Percentiles rank a stretch among this genome's conserved stretches.
These are phyloP conservation scores for Ceratosolen solmsi DNA, from an alignment of 1,140 invertebrate species.

Conservation along the genomic window DNA sequence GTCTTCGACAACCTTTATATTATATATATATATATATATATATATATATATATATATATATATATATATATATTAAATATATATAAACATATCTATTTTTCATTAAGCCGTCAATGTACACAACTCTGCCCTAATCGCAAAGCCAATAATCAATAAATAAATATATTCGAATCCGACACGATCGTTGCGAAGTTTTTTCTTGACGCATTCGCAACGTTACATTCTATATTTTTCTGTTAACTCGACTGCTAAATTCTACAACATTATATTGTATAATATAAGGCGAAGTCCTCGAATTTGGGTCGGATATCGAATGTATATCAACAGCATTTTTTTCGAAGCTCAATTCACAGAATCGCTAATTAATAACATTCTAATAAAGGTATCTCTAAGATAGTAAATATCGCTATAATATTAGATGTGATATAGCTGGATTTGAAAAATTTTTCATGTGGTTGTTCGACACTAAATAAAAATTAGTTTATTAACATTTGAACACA, in stretches of 20 bases:
- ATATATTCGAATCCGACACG: constrained; percentile 39
- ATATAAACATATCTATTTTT: constrained; percentile 40
- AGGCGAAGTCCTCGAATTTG: constrained; percentile 23
- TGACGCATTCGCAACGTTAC: constrained; percentile 1
- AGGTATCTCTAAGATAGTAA: not conserved
- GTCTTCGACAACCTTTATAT: constrained; percentile 20
- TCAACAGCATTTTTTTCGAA: constrained; percentile 8
- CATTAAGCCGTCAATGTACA: constrained; percentile 42
- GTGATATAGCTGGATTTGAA: not conserved
- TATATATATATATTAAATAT: constrained; percentile 41
- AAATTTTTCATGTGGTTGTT: not conserved
- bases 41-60: constrained; percentile 38
- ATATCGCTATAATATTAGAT: constrained; percentile 11
- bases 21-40: constrained; percentile 32
- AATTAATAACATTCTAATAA: constrained; percentile 19
- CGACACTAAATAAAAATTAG: constrained; percentile 11
- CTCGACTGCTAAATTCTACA: constrained; percentile 19
- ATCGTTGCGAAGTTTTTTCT: constrained; percentile 21
- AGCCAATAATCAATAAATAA: constrained; percentile 48
- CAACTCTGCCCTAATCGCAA: constrained; percentile 49
- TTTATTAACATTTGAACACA: constrained; percentile 19
- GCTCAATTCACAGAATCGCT: constrained; percentile 20
- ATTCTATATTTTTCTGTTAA: not conserved
- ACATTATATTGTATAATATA: not conserved
- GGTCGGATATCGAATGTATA: constrained; percentile 15